phyloP scores from a whole-genome alignment of 2,113 vertebrate species.

The Orycteropus afer region DNA sequence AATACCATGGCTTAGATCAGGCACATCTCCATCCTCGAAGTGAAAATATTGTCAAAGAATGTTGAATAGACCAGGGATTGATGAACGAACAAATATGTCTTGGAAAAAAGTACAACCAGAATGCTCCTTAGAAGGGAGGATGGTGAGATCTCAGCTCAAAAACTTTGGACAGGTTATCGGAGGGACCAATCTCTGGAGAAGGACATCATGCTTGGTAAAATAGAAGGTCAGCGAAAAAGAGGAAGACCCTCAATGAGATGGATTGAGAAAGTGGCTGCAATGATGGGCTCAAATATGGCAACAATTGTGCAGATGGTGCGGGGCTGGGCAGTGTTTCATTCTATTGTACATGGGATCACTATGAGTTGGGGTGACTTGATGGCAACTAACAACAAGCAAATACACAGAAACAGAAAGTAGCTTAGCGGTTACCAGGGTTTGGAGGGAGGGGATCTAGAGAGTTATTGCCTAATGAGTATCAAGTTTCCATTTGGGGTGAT shows the following conservation, averaged over 20 bases:
- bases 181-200: no score
- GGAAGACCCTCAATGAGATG: background rate
- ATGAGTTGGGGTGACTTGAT: background rate
- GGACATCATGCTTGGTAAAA: no score
- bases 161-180: no score
- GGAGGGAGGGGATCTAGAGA: background rate
- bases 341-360: background rate
- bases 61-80: no score
- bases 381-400: background rate
- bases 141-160: no score
- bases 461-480: background rate
- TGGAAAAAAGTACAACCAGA: no score
- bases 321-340: background rate
- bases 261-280: background rate
- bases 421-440: background rate
- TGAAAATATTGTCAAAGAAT: no score
- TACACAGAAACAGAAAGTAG: background rate
- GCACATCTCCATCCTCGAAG: no score
- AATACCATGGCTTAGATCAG: no score
- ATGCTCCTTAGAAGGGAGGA: no score
- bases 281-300: background rate
- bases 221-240: background rate
- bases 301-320: background rate
- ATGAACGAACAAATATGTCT: no score
- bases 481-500: background rate